These are phyloP conservation scores for Zaprionus lachaisei DNA, from an alignment of 1,140 invertebrate genomes.

Conservation along the genomic window DNA sequence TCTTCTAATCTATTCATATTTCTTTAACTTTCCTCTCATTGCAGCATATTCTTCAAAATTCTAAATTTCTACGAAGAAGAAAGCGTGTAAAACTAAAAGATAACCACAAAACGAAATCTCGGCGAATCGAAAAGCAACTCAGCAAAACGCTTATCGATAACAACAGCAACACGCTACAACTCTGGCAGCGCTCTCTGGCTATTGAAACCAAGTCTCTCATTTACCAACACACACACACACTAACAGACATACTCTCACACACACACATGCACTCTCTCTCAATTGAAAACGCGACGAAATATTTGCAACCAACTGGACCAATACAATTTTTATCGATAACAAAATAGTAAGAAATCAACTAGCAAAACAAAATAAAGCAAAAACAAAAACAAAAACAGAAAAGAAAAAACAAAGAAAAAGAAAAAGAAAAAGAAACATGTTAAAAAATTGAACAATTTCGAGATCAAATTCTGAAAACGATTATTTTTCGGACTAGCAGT, in stretches of 20 bases:
- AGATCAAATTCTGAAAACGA: slow-evolving; percentile 45
- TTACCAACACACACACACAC: slow-evolving; percentile 33
- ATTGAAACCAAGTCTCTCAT: slow-evolving; percentile 46
- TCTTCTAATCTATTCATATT: background rate
- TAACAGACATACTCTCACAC: slow-evolving; percentile 27
- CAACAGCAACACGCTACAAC: slow-evolving; percentile 72
- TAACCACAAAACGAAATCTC: slow-evolving; percentile 68
- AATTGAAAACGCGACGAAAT: slow-evolving; percentile 48
- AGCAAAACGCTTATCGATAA: slow-evolving; percentile 37
- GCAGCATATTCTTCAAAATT: slow-evolving; percentile 80
- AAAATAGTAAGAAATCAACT: slow-evolving; percentile 29
- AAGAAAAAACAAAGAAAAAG: slow-evolving; percentile 23
- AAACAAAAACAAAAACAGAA: slow-evolving; percentile 24
- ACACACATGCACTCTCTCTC: slow-evolving; percentile 25
- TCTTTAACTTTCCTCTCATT: slow-evolving; percentile 18
- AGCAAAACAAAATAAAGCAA: slow-evolving; percentile 27
- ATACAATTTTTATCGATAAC: slow-evolving; percentile 75
- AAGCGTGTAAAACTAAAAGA: slow-evolving; percentile 81
- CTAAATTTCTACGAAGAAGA: slow-evolving; percentile 82
- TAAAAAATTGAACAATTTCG: slow-evolving; percentile 41
- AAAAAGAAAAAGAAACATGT: slow-evolving; percentile 29
- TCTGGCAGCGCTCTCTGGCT: slow-evolving; percentile 80
- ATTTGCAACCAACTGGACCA: slow-evolving; percentile 76
- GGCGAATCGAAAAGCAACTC: slow-evolving; percentile 69
- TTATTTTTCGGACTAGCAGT: slow-evolving; percentile 51